Conservation (phyloP, 2,888 invertebrate species). For the Thumatha senex region DNA sequence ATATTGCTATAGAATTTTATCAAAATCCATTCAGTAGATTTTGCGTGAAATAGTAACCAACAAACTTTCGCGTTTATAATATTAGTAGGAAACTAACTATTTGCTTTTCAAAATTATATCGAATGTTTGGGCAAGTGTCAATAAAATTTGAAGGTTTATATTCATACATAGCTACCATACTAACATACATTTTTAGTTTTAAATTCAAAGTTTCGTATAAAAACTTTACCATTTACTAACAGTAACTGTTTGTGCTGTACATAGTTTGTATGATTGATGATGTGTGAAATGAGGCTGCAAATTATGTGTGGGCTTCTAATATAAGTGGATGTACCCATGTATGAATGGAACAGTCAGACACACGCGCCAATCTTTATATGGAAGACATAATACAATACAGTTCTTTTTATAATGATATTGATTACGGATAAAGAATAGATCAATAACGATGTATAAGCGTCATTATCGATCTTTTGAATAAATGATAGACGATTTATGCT, state of each 20-base stretch:
- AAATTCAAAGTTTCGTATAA: too few species aligned
- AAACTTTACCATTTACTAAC: not conserved
- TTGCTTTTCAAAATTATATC: too few species aligned
- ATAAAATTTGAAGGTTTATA: too few species aligned
- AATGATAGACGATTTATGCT: not conserved
- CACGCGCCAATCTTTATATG: not conserved
- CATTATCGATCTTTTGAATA: not conserved
- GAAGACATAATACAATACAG: not conserved
- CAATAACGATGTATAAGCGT: not conserved
- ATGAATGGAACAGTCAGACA: too few species aligned
- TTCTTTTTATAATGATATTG: not conserved
- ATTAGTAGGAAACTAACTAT: too few species aligned
- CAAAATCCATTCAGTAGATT: too few species aligned
- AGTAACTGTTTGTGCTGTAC: not conserved
- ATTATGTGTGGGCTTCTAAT: conserved; percentile 4
- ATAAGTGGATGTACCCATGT: conserved; percentile 6
- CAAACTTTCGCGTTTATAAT: too few species aligned
- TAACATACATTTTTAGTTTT: too few species aligned
- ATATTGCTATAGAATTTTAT: too few species aligned
- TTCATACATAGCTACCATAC: too few species aligned
- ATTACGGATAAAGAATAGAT: not conserved
- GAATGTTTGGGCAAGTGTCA: too few species aligned
- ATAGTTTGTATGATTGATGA: conserved; percentile 18
- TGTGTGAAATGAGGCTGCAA: conserved; percentile 5
- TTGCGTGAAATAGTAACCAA: too few species aligned